phyloP scores from a whole-genome alignment of 2,888 invertebrate species.

The Blomia tropicalis region DNA sequence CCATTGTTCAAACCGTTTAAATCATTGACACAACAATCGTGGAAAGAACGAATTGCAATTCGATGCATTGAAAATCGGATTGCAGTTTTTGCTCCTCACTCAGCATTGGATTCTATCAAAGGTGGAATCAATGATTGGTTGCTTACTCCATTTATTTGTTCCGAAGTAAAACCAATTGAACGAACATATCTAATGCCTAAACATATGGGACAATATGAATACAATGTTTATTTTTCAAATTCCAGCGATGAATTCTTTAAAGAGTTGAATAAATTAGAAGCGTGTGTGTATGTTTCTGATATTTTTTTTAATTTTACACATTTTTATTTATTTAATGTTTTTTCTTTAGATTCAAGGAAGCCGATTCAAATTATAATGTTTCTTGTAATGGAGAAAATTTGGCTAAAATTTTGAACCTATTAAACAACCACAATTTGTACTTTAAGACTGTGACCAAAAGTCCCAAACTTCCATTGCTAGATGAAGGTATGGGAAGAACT shows the following conservation, averaged over 20 bases:
- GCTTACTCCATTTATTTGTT: slow-evolving; percentile 47
- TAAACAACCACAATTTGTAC: background rate
- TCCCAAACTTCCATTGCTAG: slow-evolving; percentile 28
- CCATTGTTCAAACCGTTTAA: slow-evolving; percentile 75
- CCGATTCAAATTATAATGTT: background rate
- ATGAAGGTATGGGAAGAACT: slow-evolving; percentile 46
- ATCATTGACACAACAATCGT: slow-evolving; percentile 46
- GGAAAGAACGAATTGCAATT: slow-evolving; percentile 64
- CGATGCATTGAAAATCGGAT: slow-evolving; percentile 66
- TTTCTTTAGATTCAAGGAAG: background rate
- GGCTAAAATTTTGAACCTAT: background rate
- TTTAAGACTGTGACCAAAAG: background rate
- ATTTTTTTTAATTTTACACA: background rate
- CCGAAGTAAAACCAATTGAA: slow-evolving; percentile 25
- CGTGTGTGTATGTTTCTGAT: background rate
- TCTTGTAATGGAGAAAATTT: background rate
- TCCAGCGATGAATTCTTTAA: background rate
- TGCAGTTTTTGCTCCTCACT: slow-evolving; percentile 81
- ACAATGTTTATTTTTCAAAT: slow-evolving; percentile 5
- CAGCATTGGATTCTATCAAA: slow-evolving; percentile 63
- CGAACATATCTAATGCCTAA: slow-evolving; percentile 8
- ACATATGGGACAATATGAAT: slow-evolving; percentile 15
- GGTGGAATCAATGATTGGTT: slow-evolving; percentile 89
- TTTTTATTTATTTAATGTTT: background rate
- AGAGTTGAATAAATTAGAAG: background rate